Evolutionary conservation across 2,797 vertebrate species (phyloP).

Genomic region (Xiphophorus birchmanni): DNA sequence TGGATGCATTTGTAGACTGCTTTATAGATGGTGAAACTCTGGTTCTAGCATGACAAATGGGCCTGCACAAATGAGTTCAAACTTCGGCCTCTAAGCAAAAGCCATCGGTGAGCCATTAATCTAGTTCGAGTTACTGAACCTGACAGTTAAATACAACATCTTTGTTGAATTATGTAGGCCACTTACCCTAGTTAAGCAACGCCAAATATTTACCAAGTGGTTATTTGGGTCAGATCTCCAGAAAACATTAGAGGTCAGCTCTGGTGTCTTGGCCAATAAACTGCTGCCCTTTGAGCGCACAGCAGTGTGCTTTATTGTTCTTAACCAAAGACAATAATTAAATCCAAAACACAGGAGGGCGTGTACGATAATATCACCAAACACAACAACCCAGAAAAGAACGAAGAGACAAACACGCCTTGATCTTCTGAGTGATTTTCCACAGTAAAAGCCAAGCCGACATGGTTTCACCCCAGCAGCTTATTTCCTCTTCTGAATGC

Average conservation of each 20-base stretch:
- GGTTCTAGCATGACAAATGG: conserved; percentile 20
- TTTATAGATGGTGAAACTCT: conserved; percentile 5
- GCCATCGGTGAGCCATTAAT: conserved; percentile 48
- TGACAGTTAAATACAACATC: conserved; percentile 46
- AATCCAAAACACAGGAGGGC: conserved; percentile 75
- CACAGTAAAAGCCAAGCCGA: conserved; percentile 75
- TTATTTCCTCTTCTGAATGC: conserved; percentile 76
- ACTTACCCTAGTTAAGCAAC: conserved; percentile 65
- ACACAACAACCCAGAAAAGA: conserved; percentile 66
- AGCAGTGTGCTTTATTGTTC: conserved; percentile 76
- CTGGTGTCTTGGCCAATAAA: conserved; percentile 72
- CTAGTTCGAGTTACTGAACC: conserved; percentile 39
- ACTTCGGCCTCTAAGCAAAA: conserved; percentile 46
- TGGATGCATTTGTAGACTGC: conserved; percentile 3
- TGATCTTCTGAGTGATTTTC: conserved; percentile 66
- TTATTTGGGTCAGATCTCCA: conserved; percentile 73
- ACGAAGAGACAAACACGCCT: conserved; percentile 61
- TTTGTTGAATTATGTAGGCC: conserved; percentile 66
- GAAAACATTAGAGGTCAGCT: conserved; percentile 74
- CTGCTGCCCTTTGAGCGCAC: conserved; percentile 67
- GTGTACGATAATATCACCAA: conserved; percentile 76
- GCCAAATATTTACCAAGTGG: conserved; percentile 74
- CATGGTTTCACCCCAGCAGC: conserved; percentile 70
- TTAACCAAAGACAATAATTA: conserved; percentile 61
- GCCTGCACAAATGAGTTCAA: conserved; percentile 41